Evolutionary conservation across 2,888 invertebrate species (phyloP), one percentile per base, ranked within the genome.

Genomic region (Euproctis similis): DNA sequence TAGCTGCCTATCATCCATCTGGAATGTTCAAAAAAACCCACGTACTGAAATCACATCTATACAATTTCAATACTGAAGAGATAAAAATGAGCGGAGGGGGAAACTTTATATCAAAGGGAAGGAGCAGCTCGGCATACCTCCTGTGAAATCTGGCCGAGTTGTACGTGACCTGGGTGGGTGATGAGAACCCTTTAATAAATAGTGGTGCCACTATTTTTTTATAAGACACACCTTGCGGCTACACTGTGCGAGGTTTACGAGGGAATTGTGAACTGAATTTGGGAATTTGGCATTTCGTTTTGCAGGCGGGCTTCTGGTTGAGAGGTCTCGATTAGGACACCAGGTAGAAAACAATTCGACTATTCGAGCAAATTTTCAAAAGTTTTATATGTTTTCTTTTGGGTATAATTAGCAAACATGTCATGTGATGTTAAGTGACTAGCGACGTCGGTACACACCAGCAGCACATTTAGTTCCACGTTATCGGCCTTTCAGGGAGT

Each of bases 171-270:
- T 23, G 81, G 43, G 50, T 70, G 24, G 41, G 57, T 30, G 22
- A n/a, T 39, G 34, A 33, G 44, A 55, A 58, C 67, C 71, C 73
- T 76, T 77, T 80, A 78, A 81, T 82, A 82, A 78, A 82, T 82
- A n/a, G n/a, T n/a, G 68, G 66, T 78, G 67, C 64, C 68, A 64
- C 67, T 71, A 74, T 73, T 76, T 78, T 76, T 74, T 73, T 71
- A 42, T 40, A 67, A 65, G 62, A 64, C 45, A 66, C 80, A 82
- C 82, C 81, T 81, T 75, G 69, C 67, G 63, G 60, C 58, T 48
- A 57, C 54, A 62, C 19, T 29, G 17, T 11, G 9, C 23, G 24
- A 31, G 69, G 73, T 82, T 80, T 81, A 81, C 76, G 76, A 50
- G 60, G 38, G 33, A 54, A 54, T 56, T 75, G 77, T 62, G 80